Evolutionary conservation across 2,113 vertebrate genomes (phyloP).

Genomic region (Odontesthes bonariensis): DNA sequence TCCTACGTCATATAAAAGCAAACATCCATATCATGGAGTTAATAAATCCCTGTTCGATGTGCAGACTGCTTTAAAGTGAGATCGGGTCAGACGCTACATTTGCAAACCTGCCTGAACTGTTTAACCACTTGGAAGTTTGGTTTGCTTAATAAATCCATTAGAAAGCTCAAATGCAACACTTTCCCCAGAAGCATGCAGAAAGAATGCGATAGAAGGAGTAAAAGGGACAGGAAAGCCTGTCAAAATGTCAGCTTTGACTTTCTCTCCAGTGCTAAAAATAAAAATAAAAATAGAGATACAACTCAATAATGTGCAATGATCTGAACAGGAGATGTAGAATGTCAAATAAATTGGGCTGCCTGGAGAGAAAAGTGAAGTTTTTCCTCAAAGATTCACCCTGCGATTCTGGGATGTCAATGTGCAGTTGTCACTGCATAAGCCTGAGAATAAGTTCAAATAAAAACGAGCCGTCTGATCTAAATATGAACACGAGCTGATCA

Average conservation of each 20-base stretch:
- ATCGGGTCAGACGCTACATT: neutral
- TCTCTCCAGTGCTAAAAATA: neutral
- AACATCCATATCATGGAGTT: no score
- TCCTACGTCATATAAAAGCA: neutral
- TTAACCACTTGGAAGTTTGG: neutral
- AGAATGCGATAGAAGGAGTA: neutral
- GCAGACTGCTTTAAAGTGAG: neutral
- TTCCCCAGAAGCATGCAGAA: neutral
- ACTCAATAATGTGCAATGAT: neutral
- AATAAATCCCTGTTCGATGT: no score
- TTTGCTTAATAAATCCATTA: neutral
- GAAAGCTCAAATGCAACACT: neutral
- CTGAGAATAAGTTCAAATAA: conserved; percentile 1
- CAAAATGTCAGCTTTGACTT: neutral
- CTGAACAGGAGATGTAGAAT: neutral
- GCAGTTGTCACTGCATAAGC: neutral
- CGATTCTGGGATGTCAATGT: neutral
- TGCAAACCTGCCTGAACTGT: neutral
- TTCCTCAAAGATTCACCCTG: neutral
- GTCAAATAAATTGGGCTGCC: neutral
- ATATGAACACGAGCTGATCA: conserved; percentile 8
- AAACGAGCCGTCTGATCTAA: conserved; percentile 6
- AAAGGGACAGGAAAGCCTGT: neutral
- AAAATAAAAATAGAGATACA: neutral
- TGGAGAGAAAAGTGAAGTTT: neutral